A percentile compares a stretch with the other conserved stretches of the same genome.
These are phyloP conservation scores for Prietella phreatophila DNA, from an alignment of 2,113 vertebrate genomes.

Conservation along the genomic window DNA sequence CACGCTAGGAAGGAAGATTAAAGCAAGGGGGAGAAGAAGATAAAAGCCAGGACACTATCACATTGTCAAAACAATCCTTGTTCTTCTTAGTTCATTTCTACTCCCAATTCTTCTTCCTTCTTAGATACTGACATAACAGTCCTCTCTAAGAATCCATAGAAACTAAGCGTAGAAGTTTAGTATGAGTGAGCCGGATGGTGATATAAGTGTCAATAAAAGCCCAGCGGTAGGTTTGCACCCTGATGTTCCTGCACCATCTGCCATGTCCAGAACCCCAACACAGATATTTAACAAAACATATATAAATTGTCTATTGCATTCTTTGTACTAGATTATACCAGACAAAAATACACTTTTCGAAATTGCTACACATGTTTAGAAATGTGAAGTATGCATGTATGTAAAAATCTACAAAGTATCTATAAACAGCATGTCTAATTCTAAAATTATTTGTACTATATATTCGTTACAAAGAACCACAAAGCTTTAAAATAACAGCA, in stretches of 20 bases:
- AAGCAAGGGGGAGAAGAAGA: neutral
- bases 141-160: neutral
- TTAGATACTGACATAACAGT: neutral
- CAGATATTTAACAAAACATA: constrained; percentile 14
- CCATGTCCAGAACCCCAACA: constrained; percentile 34
- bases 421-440: neutral
- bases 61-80: constrained; percentile 18
- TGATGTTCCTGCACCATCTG: constrained; percentile 57
- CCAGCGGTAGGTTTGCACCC: constrained; percentile 40
- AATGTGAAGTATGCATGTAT: neutral
- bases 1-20: neutral
- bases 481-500: neutral
- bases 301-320: neutral
- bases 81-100: neutral
- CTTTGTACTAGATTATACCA: neutral
- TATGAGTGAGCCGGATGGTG: neutral
- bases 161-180: neutral
- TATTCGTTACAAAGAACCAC: neutral
- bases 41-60: neutral
- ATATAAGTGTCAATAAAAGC: constrained; percentile 37
- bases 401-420: neutral
- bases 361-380: neutral
- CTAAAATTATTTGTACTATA: neutral
- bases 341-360: neutral
- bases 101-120: neutral